Evolutionary conservation across 2,888 invertebrate genomes (phyloP).

Genomic region (Parascotia fuliginaria): DNA sequence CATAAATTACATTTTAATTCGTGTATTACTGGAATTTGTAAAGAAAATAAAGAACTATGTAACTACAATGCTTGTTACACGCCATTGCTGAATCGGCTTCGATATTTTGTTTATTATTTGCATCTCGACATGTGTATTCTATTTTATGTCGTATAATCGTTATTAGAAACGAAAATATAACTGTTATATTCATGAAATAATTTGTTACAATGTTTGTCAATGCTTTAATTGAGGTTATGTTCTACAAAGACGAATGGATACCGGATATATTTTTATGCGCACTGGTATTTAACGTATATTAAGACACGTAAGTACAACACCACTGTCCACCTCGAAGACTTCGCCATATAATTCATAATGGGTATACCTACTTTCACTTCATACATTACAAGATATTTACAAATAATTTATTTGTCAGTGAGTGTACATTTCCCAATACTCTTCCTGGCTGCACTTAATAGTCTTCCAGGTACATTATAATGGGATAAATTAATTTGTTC

Average conservation of each 20-base stretch:
- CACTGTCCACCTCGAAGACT: too few relatives aligned
- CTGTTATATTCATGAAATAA: not conserved
- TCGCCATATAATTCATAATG: too few relatives aligned
- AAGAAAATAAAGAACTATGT: too few relatives aligned
- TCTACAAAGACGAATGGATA: not conserved
- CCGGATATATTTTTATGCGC: conserved; percentile 1
- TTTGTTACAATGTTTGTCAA: conserved; percentile 13
- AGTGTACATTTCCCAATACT: conserved; percentile 57
- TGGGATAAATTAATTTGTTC: conserved; percentile 64
- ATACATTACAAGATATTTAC: too few relatives aligned
- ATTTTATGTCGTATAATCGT: not conserved
- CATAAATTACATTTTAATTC: not conserved
- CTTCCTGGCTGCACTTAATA: conserved; percentile 64
- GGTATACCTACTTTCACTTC: too few relatives aligned
- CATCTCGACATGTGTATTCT: not conserved
- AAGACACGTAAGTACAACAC: too few relatives aligned
- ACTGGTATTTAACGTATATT: too few relatives aligned
- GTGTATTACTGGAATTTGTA: too few relatives aligned
- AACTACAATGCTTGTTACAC: too few relatives aligned
- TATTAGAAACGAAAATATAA: not conserved
- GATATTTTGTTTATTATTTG: conserved; percentile 27
- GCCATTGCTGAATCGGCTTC: conserved; percentile 5
- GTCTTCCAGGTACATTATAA: conserved; percentile 60
- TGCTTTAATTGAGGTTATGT: conserved; percentile 37
- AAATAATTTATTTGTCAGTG: too few relatives aligned